phyloP scores from a whole-genome alignment of 2,113 vertebrate species.

The Lepisosteus oculatus region DNA sequence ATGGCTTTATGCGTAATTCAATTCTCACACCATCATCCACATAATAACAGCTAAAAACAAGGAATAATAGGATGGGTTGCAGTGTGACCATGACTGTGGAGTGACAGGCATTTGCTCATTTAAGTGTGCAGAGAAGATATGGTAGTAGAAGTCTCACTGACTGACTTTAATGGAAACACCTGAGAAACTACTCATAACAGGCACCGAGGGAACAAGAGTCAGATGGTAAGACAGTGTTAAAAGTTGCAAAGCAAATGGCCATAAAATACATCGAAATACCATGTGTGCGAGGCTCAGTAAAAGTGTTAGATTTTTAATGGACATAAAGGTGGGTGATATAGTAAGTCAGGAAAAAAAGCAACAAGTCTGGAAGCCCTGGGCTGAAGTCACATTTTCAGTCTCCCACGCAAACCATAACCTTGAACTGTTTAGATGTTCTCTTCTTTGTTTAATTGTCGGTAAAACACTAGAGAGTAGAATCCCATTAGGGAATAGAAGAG shows the following conservation, averaged over 20 bases:
- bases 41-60: too few relatives aligned
- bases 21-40: too few relatives aligned
- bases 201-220: not conserved
- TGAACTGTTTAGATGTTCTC: not conserved
- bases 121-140: not conserved
- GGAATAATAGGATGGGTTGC: too few relatives aligned
- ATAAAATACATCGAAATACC: not conserved
- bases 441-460: too few relatives aligned
- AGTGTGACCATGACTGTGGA: too few relatives aligned
- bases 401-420: not conserved
- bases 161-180: not conserved
- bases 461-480: too few relatives aligned
- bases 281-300: not conserved
- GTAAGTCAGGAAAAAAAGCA: not conserved
- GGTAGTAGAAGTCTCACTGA: not conserved
- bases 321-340: not conserved
- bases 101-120: not conserved
- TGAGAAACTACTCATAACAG: not conserved
- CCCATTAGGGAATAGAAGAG: too few relatives aligned
- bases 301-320: not conserved
- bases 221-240: not conserved
- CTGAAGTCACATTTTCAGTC: not conserved
- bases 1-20: too few relatives aligned
- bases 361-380: not conserved
- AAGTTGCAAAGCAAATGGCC: not conserved